Conservation (phyloP, 2,797 vertebrate species). For the Uromys caudimaculatus region DNA sequence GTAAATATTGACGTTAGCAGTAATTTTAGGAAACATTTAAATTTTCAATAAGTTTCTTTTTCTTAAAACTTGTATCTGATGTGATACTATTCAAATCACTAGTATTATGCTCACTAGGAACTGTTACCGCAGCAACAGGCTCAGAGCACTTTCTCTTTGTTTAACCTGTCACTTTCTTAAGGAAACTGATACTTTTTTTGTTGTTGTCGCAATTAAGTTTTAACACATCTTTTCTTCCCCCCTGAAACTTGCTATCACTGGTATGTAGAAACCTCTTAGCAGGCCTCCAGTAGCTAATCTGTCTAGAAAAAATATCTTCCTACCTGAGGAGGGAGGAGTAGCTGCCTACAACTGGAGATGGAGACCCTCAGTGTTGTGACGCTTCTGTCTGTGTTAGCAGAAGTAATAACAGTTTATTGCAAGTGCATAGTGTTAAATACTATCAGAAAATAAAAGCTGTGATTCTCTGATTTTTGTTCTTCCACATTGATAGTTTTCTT, state of each 20-base stretch:
- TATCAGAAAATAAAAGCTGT: constrained; percentile 29
- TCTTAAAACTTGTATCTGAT: neutral
- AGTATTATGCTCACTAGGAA: neutral
- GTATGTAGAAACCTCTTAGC: constrained; percentile 15
- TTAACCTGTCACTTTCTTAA: constrained; percentile 30
- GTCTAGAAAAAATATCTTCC: constrained; percentile 42
- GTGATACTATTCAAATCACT: constrained; percentile 36
- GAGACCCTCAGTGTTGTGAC: neutral
- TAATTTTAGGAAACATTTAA: constrained; percentile 34
- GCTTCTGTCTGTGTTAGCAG: neutral
- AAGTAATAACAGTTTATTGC: neutral
- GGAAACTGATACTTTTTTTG: neutral
- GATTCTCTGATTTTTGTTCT: constrained; percentile 7
- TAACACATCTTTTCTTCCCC: neutral
- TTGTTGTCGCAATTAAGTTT: constrained; percentile 35
- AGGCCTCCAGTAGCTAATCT: neutral
- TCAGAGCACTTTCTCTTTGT: neutral
- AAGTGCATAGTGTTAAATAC: constrained; percentile 37
- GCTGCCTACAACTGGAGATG: constrained; percentile 36
- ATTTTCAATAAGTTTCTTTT: constrained; percentile 42
- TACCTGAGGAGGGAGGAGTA: constrained; percentile 22
- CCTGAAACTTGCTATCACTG: constrained; percentile 31
- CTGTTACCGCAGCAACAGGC: neutral
- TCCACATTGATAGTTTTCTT: neutral
- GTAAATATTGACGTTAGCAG: neutral